Percentiles rank a stretch among this genome's conserved stretches.
These are phyloP conservation scores for Setipinna tenuifilis DNA, from an alignment of 2,797 vertebrate genomes.

Conservation along the genomic window DNA sequence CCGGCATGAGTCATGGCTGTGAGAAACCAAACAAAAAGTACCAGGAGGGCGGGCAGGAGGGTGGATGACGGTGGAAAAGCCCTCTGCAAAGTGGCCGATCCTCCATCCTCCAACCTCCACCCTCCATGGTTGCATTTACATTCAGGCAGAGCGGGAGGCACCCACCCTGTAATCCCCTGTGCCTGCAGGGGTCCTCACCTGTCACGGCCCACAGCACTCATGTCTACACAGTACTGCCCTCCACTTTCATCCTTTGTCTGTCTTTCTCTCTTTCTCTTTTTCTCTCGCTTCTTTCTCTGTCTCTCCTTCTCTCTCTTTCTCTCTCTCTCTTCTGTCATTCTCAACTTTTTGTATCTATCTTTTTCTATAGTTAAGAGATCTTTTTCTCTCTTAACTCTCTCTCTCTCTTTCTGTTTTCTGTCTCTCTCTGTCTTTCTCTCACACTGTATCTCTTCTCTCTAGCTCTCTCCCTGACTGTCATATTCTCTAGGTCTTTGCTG, in stretches of 20 bases:
- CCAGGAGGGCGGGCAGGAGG: neutral
- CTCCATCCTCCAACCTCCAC: no score
- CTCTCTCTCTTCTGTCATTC: neutral
- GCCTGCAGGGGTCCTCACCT: neutral
- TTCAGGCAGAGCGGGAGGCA: slow-evolving; percentile 5
- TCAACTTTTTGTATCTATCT: no score
- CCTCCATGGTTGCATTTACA: neutral
- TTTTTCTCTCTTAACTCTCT: no score
- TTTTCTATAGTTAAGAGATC: no score
- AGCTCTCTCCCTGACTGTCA: neutral
- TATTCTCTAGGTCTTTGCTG: neutral
- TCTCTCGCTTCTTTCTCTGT: neutral
- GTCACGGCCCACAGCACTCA: neutral
- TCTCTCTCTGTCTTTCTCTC: neutral
- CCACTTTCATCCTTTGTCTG: neutral
- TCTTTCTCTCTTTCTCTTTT: neutral
- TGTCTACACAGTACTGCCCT: neutral
- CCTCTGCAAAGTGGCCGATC: neutral
- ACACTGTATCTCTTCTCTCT: neutral
- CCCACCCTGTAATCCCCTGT: neutral
- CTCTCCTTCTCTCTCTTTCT: neutral
- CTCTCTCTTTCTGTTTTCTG: neutral
- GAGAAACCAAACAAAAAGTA: slow-evolving; percentile 29
- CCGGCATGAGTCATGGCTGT: slow-evolving; percentile 35
- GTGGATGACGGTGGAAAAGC: neutral